Base-by-base conservation (phyloP, 2,113 vertebrate species). In the Geococcyx californianus region DNA sequence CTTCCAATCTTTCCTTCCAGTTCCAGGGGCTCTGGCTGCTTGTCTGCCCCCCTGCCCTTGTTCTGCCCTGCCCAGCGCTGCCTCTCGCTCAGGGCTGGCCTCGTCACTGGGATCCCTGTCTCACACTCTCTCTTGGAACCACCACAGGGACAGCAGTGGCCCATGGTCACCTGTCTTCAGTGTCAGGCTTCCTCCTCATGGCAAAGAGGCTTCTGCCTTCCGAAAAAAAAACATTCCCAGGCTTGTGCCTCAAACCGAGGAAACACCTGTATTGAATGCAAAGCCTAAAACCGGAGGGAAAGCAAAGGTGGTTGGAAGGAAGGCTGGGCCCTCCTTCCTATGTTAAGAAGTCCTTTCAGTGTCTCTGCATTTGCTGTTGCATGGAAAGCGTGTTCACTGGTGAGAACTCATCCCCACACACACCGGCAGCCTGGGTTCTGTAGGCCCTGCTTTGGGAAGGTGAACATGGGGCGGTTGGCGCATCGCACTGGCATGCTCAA, bases 381-480 rank as follows among this genome's bases (percentile, higher is more conserved):
- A 5, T 0, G 1, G 16, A 26, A 26, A 55, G 15, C 42, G 7
- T 34, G 7, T 33, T 63, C 56, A 29, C 36, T 6, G 4, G 55
- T 51, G 55, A 45, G 47, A 69, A 10, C n/a, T 62, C n/a, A 11
- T 15, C 18, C 52, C 16, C 9, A 5, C 20, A 16, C 0, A 0
- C 0, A 3, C 31, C 42, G 52, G 16, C 56, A 47, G 58, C 16
- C 25, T 44, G 14, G 42, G 47, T 18, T 77, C 40, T 17, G 21
- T 1, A 11, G 18, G 28, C 0, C 0, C 36, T 58, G 74, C 47
- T 82, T 36, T 56, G 70, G 67, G 18, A 58, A 59, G 25, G 31
- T 24, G 54, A 64, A 20, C 0, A 0, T 0, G 4, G 24, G 21
- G 31, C 0, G 0, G 7, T 2, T 62, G 60, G n/a, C 52, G 34